A percentile compares a stretch with the other conserved stretches of the same genome.
These are phyloP conservation scores for Gymnopithys bicolor DNA, from an alignment of 2,797 vertebrate genomes.

Conservation along the genomic window DNA sequence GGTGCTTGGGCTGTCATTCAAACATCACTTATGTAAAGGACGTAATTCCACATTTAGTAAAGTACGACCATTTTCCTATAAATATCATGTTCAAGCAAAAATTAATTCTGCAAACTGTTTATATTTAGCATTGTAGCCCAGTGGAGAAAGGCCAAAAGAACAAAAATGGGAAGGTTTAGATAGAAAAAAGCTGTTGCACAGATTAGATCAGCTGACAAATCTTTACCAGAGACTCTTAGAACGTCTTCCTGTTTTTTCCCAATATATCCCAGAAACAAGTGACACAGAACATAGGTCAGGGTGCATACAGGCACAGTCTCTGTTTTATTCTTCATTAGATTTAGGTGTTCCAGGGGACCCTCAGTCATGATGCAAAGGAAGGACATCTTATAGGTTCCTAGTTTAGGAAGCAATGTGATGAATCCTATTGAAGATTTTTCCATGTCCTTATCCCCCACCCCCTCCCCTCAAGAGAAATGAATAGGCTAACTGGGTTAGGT, in stretches of 20 bases:
- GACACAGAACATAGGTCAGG: not conserved
- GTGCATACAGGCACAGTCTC: not conserved
- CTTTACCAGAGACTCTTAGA: not conserved
- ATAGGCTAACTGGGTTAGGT: not conserved
- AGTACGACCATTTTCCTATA: not conserved
- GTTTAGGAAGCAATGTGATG: not conserved
- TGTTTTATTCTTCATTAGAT: not conserved
- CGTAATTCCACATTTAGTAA: not conserved
- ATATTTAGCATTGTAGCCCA: not conserved
- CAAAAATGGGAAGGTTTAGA: not conserved
- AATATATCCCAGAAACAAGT: not conserved
- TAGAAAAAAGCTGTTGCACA: not conserved
- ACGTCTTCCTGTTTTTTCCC: not conserved
- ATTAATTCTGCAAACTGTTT: not conserved
- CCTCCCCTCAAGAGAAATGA: not conserved
- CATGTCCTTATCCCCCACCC: not conserved
- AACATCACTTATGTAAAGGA: not conserved
- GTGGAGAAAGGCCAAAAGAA: not conserved
- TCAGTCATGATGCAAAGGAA: not conserved
- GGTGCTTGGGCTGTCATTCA: not conserved
- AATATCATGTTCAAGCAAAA: not conserved
- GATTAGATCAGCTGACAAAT: not conserved
- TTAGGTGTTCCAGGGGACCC: not conserved
- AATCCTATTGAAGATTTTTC: not conserved
- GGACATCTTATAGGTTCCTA: not conserved